phyloP scores from a whole-genome alignment of 2,888 invertebrate species.

The Elmis aenea region DNA sequence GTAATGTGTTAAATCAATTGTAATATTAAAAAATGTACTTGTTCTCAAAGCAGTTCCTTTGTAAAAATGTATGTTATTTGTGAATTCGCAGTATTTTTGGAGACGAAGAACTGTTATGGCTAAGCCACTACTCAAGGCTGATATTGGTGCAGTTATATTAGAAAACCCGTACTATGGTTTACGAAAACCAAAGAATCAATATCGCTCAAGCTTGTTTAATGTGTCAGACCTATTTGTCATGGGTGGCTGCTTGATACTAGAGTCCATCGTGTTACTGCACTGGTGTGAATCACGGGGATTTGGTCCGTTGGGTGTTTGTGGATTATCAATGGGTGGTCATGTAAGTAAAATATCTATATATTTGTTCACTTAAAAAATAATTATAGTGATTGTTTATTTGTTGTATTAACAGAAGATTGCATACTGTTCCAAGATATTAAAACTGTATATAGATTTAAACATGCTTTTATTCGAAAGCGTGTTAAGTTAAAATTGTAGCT shows the following conservation, averaged over 20 bases:
- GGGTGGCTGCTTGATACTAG: slow-evolving; percentile 94
- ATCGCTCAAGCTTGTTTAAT: slow-evolving; percentile 85
- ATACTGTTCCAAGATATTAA: too few species aligned
- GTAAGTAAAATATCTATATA: slow-evolving; percentile 50
- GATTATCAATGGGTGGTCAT: slow-evolving; percentile 97
- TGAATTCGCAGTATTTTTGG: slow-evolving; percentile 77
- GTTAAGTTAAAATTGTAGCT: too few species aligned
- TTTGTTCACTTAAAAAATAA: slow-evolving; percentile 7
- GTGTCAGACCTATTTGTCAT: slow-evolving; percentile 98
- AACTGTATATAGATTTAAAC: too few species aligned
- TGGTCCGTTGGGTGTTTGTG: slow-evolving; percentile 91
- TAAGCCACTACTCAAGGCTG: slow-evolving; percentile 84
- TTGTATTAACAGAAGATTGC: slow-evolving; percentile 10
- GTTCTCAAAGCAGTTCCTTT: too few species aligned
- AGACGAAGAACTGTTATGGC: slow-evolving; percentile 84
- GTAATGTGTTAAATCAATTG: too few species aligned
- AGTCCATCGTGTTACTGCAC: slow-evolving; percentile 84
- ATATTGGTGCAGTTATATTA: slow-evolving; percentile 88
- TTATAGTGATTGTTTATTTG: slow-evolving; percentile 8
- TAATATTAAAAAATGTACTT: too few species aligned
- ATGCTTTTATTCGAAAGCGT: too few species aligned
- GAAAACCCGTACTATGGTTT: slow-evolving; percentile 96
- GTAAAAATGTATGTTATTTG: too few species aligned
- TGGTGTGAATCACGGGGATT: slow-evolving; percentile 91
- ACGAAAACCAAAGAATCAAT: slow-evolving; percentile 82